phyloP scores from a whole-genome alignment of 2,797 vertebrate species.

The Sebastes trivittatus region DNA sequence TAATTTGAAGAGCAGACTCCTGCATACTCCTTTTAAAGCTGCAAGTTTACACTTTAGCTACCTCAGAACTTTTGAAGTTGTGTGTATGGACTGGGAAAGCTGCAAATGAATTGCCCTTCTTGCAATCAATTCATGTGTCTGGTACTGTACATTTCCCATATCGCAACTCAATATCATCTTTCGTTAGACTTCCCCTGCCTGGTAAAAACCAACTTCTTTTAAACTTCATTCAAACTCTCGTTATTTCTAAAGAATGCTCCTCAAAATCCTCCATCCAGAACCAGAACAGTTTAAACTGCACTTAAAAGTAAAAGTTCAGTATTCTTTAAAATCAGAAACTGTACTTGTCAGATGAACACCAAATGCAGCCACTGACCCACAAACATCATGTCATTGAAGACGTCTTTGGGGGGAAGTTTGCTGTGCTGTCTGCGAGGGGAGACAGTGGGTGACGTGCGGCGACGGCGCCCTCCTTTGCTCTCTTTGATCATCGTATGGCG shows the following conservation, averaged over 20 bases:
- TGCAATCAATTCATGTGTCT: background rate
- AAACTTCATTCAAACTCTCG: background rate
- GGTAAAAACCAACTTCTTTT: background rate
- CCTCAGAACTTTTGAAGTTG: background rate
- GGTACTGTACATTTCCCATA: background rate
- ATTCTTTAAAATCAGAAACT: background rate
- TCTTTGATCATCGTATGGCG: slow-evolving; percentile 27
- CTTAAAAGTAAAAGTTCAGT: background rate
- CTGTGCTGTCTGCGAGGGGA: background rate
- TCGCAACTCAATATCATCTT: background rate
- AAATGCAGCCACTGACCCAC: slow-evolving; percentile 57
- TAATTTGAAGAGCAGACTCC: slow-evolving; percentile 11
- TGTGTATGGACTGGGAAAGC: background rate
- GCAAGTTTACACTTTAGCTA: background rate
- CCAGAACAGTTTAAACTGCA: background rate
- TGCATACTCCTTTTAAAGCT: background rate
- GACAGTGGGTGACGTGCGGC: background rate
- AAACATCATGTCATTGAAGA: slow-evolving; percentile 57
- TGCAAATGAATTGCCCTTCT: background rate
- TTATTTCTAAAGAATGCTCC: background rate
- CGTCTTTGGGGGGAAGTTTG: slow-evolving; percentile 40
- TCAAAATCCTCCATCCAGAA: background rate
- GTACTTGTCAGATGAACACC: background rate
- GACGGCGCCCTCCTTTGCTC: background rate
- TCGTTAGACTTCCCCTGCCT: background rate